These are phyloP conservation scores for Osmerus mordax DNA, from an alignment of 2,113 vertebrate species.

Conservation along the genomic window DNA sequence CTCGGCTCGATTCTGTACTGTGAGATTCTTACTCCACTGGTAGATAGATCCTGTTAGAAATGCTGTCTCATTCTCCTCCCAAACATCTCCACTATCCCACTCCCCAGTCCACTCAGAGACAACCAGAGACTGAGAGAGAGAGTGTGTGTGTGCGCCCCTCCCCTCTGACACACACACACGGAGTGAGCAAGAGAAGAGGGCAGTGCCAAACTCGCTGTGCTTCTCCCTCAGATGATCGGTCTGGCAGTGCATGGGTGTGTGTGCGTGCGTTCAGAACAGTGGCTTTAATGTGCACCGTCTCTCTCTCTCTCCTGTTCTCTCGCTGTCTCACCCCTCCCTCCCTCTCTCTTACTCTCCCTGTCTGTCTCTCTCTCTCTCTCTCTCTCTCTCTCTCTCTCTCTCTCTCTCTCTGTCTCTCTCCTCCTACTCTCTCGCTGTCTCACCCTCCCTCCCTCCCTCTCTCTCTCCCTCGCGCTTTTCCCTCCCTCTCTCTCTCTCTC, in stretches of 20 bases:
- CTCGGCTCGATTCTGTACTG: constrained; percentile 44
- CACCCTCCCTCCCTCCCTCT: too few relatives aligned
- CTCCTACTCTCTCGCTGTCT: too few relatives aligned
- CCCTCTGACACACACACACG: constrained; percentile 4
- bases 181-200: constrained; percentile 42
- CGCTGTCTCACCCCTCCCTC: background rate
- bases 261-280: constrained; percentile 25
- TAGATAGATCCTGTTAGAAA: constrained; percentile 71
- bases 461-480: background rate
- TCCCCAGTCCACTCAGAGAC: constrained; percentile 58
- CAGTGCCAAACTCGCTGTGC: constrained; percentile 49
- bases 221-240: constrained; percentile 42
- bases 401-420: too few relatives aligned
- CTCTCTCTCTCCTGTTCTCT: background rate
- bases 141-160: constrained; percentile 27
- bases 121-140: constrained; percentile 44
- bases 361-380: too few relatives aligned
- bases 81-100: constrained; percentile 56
- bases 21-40: constrained; percentile 53
- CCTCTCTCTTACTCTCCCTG: too few relatives aligned
- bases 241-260: constrained; percentile 48
- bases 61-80: constrained; percentile 68
- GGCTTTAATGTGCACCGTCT: constrained; percentile 38
- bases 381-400: too few relatives aligned
- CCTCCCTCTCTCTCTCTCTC: too few relatives aligned